phyloP scores from a whole-genome alignment of 2,888 invertebrate species.

The Tenthredo notha region DNA sequence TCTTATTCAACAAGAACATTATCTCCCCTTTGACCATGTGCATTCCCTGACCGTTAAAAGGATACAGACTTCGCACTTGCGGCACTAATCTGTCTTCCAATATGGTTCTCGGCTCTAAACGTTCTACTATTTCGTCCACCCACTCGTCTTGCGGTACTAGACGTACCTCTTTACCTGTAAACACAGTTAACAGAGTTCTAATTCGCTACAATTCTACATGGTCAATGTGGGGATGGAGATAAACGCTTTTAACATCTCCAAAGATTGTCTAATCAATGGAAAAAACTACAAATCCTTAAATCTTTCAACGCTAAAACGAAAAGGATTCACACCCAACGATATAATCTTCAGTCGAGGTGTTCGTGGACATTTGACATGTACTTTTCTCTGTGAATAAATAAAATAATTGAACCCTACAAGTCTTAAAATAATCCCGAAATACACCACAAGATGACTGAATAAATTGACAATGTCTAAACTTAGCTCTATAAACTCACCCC shows the following conservation, averaged over 20 bases:
- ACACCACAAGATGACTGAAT: too few relatives aligned
- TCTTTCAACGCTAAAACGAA: too few relatives aligned
- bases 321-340: too few relatives aligned
- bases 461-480: too few relatives aligned
- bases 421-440: too few relatives aligned
- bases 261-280: background rate
- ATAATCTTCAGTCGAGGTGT: too few relatives aligned
- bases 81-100: conserved; percentile 93
- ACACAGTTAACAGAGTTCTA: background rate
- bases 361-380: too few relatives aligned
- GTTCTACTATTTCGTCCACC: conserved; percentile 94
- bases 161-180: conserved; percentile 85
- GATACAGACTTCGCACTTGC: conserved; percentile 92
- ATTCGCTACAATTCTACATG: background rate
- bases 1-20: conserved; percentile 96
- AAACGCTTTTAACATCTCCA: background rate
- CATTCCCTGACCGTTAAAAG: conserved; percentile 96
- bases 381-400: too few relatives aligned
- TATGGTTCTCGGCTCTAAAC: conserved; percentile 91
- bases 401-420: too few relatives aligned
- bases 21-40: conserved; percentile 94
- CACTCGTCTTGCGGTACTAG: conserved; percentile 95
- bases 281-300: too few relatives aligned
- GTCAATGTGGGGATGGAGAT: background rate
- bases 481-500: conserved; percentile 66